These are phyloP conservation scores for Camelus dromedarius DNA, from an alignment of 2,113 vertebrate genomes.

Conservation along the genomic window DNA sequence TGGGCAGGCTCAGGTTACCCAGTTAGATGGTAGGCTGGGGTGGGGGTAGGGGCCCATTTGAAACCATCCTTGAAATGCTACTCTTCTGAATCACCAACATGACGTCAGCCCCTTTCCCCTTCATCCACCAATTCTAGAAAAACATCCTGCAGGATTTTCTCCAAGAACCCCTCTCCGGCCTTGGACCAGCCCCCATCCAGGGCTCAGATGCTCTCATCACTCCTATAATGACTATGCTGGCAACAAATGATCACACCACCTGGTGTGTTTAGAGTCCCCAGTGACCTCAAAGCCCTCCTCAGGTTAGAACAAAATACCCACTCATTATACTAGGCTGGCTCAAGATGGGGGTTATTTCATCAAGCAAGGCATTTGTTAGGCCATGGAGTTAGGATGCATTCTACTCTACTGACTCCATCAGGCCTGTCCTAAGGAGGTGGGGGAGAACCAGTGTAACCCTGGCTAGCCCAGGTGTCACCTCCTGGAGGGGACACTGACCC, in stretches of 20 bases:
- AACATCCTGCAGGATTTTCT: background rate
- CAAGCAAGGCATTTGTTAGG: background rate
- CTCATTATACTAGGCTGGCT: background rate
- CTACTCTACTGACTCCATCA: background rate
- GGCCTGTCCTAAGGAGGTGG: background rate
- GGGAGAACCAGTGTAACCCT: background rate
- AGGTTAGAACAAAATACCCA: constrained; percentile 27
- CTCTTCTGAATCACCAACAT: background rate
- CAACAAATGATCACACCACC: background rate
- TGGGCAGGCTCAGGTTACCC: background rate
- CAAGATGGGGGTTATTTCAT: background rate
- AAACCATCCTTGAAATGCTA: background rate
- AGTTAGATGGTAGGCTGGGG: background rate
- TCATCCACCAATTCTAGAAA: background rate
- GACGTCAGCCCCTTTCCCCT: background rate
- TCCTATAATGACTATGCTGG: background rate
- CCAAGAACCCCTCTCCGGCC: background rate
- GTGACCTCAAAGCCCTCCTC: background rate
- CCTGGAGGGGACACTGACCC: background rate
- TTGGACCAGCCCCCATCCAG: background rate
- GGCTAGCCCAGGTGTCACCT: background rate
- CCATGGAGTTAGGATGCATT: background rate
- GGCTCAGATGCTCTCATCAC: constrained; percentile 4
- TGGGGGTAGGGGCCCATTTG: background rate
- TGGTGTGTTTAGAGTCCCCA: background rate